These are phyloP conservation scores for Okapia johnstoni DNA, from an alignment of 2,113 vertebrate genomes.

Conservation along the genomic window DNA sequence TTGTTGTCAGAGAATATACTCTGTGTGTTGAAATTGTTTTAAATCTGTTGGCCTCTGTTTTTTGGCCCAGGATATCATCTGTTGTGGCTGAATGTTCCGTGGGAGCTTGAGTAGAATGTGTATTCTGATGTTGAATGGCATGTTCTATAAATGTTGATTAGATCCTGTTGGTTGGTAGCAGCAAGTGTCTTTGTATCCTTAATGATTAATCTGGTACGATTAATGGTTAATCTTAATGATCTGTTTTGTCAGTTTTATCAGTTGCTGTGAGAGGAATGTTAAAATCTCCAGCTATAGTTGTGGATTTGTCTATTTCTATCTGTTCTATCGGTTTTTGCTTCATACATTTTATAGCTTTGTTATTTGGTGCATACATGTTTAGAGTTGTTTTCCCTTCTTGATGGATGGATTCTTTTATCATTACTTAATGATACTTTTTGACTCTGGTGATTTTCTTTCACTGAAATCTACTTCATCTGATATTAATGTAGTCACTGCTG, in stretches of 20 bases:
- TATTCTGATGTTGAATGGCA: not conserved
- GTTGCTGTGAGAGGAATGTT: not conserved
- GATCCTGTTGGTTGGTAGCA: not conserved
- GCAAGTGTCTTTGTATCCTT: not conserved
- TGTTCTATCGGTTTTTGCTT: not conserved
- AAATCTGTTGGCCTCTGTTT: not conserved
- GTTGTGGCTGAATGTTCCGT: not conserved
- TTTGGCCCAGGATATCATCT: not conserved
- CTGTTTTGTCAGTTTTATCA: not conserved
- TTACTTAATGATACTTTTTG: not conserved
- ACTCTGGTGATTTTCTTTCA: not conserved
- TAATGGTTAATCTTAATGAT: not conserved
- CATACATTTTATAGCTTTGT: not conserved
- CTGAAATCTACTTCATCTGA: not conserved
- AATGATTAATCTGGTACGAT: not conserved
- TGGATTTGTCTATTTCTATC: not conserved
- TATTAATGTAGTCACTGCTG: not conserved
- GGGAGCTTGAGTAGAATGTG: not conserved
- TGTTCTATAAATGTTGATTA: not conserved
- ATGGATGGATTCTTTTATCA: not conserved
- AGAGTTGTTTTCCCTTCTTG: not conserved
- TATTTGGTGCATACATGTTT: not conserved
- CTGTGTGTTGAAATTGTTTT: not conserved
- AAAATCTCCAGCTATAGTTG: not conserved
- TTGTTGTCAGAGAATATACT: not conserved